phyloP scores from a whole-genome alignment of 2,113 vertebrate species.

The Oryzias celebensis region DNA sequence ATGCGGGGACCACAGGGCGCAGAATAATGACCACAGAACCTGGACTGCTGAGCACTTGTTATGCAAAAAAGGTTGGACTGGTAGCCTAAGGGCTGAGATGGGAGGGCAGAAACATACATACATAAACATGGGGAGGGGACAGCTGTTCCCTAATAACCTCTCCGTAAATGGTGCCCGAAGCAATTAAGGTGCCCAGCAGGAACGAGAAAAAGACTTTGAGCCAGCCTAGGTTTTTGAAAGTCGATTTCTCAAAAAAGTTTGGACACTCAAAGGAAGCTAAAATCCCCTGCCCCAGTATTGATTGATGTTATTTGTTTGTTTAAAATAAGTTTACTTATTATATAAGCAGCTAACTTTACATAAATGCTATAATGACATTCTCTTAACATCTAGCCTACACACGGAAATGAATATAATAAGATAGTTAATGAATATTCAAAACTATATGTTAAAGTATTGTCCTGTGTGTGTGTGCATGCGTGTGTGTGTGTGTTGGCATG shows the following conservation, averaged over 20 bases:
- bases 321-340: background rate
- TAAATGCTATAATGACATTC: no score
- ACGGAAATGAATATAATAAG: background rate
- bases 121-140: slow-evolving; percentile 58
- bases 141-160: slow-evolving; percentile 65
- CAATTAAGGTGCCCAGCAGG: slow-evolving; percentile 59
- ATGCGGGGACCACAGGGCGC: slow-evolving; percentile 68
- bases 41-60: slow-evolving; percentile 58
- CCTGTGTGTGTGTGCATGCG: background rate
- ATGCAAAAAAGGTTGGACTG: slow-evolving; percentile 67
- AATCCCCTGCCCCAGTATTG: background rate
- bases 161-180: slow-evolving; percentile 54
- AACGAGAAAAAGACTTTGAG: slow-evolving; percentile 21
- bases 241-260: slow-evolving; percentile 37
- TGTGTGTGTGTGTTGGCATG: background rate
- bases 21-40: slow-evolving; percentile 69
- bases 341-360: background rate
- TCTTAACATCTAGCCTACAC: background rate
- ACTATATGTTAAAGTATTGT: slow-evolving; percentile 2
- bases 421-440: slow-evolving; percentile 19
- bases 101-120: slow-evolving; percentile 57
- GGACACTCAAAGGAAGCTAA: slow-evolving; percentile 7
- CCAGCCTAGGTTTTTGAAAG: slow-evolving; percentile 19
- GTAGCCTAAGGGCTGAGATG: slow-evolving; percentile 54
- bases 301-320: slow-evolving; percentile 11